Base-by-base conservation (phyloP, 2,888 invertebrate genomes). In the Ennomos erosarius region DNA sequence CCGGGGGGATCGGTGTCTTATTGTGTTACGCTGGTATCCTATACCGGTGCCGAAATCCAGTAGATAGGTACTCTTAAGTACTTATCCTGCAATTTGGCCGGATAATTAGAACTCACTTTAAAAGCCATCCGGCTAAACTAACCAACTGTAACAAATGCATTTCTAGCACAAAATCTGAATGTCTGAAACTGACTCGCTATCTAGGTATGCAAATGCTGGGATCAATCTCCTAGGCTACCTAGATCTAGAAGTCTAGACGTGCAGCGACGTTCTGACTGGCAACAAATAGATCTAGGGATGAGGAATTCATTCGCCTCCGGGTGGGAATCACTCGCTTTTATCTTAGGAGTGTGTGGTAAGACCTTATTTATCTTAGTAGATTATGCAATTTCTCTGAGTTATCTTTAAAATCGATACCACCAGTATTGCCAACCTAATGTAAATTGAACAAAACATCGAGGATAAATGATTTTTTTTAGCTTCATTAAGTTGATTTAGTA, bases 151-250 rank as follows among this genome's bases (percentile, higher is more conserved):
- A 50, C 26, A 8, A 34, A 9, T 39, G 35, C 50, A 52, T 37
- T 26, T 48, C 44, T 38, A 48, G 39, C 16, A 45, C 44, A 52
- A 50, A 52, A 43, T 44, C 44, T 53, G 58, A 44, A 52, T 44
- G 47, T 53, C 39, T 54, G 64, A 67, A 66, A 65, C 68, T 67
- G 62, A 62, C 57, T 64, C 62, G 50, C 67, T 73, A 73, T 74
- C 75, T 70, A 64, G 69, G 62, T 78, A 85, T 82, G 84, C 78
- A 81, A 84, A 84, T 85, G 74, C 71, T 62, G 64, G 75, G 79
- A 83, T 86, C 85, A 81, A 84, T 86, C 84, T 81, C 74, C 64
- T 61, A 74, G 75, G 70, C 53, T 38, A 55, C 55, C 64, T 53
- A 64, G 62, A 55, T 61, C 62, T 65, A 33, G 62, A 36, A 63